These are phyloP conservation scores for Pristionchus japonicus DNA, from an alignment of 2,888 invertebrate genomes.

Conservation along the genomic window DNA sequence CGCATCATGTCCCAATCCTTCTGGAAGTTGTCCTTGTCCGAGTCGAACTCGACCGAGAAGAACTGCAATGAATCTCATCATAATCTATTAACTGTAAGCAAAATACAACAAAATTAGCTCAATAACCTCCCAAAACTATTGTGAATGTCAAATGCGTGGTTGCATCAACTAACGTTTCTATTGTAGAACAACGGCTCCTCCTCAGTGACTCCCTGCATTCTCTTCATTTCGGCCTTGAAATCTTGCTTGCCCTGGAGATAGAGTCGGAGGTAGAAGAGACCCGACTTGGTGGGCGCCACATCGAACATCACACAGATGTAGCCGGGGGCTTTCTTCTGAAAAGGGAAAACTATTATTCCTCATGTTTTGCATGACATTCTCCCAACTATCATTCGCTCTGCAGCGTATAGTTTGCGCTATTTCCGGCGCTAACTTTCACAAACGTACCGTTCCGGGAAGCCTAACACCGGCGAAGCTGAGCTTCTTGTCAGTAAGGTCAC, in stretches of 20 bases:
- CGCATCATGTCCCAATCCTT: neutral
- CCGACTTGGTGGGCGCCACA: neutral
- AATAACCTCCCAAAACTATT: no score
- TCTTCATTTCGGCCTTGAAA: neutral
- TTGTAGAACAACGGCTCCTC: neutral
- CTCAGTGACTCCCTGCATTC: neutral
- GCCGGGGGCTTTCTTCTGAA: neutral
- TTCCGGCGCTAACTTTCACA: no score
- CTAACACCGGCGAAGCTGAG: neutral
- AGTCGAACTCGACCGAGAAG: neutral
- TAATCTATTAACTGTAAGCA: no score
- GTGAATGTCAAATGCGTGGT: no score
- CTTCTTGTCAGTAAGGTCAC: no score
- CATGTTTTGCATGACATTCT: no score
- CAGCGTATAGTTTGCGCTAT: no score
- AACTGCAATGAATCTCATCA: neutral
- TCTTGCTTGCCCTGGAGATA: neutral
- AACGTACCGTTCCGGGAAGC: neutral
- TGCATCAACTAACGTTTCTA: neutral
- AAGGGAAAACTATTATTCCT: no score
- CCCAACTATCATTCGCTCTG: no score
- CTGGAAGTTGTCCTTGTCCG: neutral
- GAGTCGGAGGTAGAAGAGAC: neutral
- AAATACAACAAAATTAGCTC: no score
- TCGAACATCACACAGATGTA: neutral